phyloP scores from a whole-genome alignment of 2,113 vertebrate species.

The Galemys pyrenaicus region DNA sequence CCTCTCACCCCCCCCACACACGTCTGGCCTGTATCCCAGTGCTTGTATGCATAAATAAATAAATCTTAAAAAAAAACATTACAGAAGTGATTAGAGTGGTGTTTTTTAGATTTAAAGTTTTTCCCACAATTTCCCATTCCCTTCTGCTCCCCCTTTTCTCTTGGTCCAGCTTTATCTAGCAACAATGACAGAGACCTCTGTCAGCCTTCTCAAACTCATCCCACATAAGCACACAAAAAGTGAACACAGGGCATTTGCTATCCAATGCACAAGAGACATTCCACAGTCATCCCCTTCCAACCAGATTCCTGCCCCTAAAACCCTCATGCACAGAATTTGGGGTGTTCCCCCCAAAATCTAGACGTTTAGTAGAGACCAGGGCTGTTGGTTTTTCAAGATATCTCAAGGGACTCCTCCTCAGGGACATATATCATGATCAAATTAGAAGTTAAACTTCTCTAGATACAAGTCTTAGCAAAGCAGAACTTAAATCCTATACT shows the following conservation, averaged over 20 bases:
- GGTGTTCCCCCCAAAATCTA: too few relatives aligned
- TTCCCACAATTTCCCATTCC: not conserved
- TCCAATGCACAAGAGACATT: not conserved
- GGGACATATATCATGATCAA: not conserved
- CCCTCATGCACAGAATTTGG: not conserved
- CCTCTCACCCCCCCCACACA: too few relatives aligned
- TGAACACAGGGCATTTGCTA: not conserved
- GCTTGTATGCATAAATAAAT: too few relatives aligned
- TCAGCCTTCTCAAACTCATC: not conserved
- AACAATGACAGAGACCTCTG: not conserved
- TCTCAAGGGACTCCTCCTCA: not conserved
- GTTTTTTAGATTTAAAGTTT: not conserved
- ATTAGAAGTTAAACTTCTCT: not conserved
- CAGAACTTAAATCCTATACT: not conserved
- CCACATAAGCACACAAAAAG: not conserved
- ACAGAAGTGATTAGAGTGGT: not conserved
- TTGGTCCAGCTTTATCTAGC: not conserved
- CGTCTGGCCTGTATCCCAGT: too few relatives aligned
- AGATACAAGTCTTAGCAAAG: not conserved
- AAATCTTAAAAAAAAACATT: too few relatives aligned
- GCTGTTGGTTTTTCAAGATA: not conserved
- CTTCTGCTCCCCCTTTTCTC: not conserved
- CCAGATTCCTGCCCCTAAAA: not conserved
- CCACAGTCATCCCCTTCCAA: not conserved
- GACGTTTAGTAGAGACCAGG: not conserved